Conservation (phyloP, 2,797 vertebrate genomes). For the Hydrolagus colliei region DNA sequence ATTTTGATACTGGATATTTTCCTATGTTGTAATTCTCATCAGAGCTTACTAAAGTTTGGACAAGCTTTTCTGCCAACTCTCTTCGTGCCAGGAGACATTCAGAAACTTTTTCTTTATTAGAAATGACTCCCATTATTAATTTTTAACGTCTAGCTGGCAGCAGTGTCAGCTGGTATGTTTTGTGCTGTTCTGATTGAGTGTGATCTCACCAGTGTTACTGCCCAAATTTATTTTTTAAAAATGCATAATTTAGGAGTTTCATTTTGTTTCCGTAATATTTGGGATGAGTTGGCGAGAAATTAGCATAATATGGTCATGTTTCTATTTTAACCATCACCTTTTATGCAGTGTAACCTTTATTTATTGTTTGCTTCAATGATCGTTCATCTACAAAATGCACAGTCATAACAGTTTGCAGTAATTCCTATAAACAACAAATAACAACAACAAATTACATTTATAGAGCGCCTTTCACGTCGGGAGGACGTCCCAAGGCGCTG, state of each 20-base stretch:
- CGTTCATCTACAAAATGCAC: too few species aligned
- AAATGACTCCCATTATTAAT: neutral
- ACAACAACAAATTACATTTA: too few species aligned
- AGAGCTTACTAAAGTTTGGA: neutral
- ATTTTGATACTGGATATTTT: neutral
- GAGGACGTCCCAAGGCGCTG: too few species aligned
- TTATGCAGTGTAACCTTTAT: neutral
- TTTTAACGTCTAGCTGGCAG: neutral
- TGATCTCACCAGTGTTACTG: neutral
- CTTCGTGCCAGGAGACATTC: neutral
- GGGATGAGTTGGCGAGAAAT: neutral
- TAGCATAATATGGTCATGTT: neutral
- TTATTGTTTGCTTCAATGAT: constrained; percentile 17
- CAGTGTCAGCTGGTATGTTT: neutral
- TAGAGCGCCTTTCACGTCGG: too few species aligned
- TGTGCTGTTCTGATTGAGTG: neutral
- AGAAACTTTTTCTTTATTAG: constrained; percentile 1
- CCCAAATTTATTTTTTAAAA: neutral
- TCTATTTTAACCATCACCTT: neutral
- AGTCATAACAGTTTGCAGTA: too few species aligned
- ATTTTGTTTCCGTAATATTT: constrained; percentile 12
- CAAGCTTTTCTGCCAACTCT: neutral
- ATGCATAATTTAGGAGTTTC: neutral
- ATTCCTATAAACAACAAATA: too few species aligned
- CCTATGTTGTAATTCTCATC: neutral